phyloP scores from a whole-genome alignment of 2,113 vertebrate genomes.

The Colius striatus region DNA sequence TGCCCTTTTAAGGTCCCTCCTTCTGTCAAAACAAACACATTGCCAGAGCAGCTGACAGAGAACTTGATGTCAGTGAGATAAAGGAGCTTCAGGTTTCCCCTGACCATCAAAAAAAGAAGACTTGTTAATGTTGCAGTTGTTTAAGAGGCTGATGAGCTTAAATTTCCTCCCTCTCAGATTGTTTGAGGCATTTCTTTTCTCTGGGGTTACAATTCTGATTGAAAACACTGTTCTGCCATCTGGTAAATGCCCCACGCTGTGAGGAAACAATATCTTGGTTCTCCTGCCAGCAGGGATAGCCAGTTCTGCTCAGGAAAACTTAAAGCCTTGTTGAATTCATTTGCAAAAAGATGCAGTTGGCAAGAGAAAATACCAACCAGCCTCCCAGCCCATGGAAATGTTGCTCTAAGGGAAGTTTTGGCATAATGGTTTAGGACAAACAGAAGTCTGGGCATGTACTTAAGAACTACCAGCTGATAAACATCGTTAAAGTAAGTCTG shows the following conservation, averaged over 20 bases:
- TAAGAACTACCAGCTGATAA: not conserved
- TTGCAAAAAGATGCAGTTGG: not conserved
- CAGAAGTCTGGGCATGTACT: not conserved
- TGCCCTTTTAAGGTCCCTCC: not conserved
- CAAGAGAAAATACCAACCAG: not conserved
- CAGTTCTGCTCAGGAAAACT: not conserved
- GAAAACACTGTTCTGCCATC: not conserved
- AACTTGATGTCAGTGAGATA: not conserved
- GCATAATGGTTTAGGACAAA: not conserved
- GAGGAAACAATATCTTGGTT: not conserved
- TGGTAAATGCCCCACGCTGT: not conserved
- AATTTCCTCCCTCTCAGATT: not conserved
- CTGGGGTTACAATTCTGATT: not conserved
- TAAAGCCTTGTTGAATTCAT: not conserved
- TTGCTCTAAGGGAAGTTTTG: not conserved
- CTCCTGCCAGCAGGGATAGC: not conserved
- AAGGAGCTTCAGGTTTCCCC: not conserved
- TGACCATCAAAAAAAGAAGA: not conserved
- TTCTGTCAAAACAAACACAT: not conserved
- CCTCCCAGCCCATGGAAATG: not conserved
- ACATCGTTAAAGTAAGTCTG: not conserved
- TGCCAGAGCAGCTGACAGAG: not conserved
- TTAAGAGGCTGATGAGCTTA: not conserved
- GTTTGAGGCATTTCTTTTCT: not conserved
- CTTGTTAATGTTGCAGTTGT: not conserved